Evolutionary conservation across 2,113 vertebrate genomes (phyloP), one percentile per base, ranked within the genome.

Genomic region (Microtus oregoni): DNA sequence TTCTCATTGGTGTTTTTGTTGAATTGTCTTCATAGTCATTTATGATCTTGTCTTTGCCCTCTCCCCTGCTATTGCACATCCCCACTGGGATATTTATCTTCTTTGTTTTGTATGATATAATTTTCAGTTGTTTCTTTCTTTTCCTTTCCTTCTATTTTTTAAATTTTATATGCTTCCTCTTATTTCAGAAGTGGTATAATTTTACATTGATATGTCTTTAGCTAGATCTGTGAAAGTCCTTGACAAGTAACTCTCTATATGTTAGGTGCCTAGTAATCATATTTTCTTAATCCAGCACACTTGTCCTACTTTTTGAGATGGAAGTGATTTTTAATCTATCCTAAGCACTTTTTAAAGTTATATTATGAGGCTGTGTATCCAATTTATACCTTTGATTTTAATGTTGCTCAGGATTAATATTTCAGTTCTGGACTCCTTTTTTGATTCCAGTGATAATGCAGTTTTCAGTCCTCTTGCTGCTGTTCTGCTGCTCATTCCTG

Each of bases 261-360:
- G 17, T 20, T 73, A 86, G 32, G 0, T 82, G 4, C 50, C 32
- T 72, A 38, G 19, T 75, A 73, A 65, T 86, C 61, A 67, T 35
- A 8, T 86, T 92, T 96, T 77, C 38, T 68, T 30, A 88, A 88
- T 79, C 17, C 3, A 63, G 7, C 86, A 30, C 73, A 26, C 65
- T 73, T 67, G 22, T 83, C 28, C 63, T 90, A 5, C 35, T 87
- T 86, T 8, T 67, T 86, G 4, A 47, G 19, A 26, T 86, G 30
- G 68, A 3, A 94, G 70, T 61, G 9, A 58, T 89, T 91, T 95
- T 93, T 35, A 70, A 81, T 94, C n/a, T 47, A 65, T 68, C n/a
- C 58, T 86, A 55, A 52, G 20, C 15, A 77, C 63, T n/a, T 89
- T 63, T 12, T 47, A 35, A 41, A 55, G 47, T 94, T 76, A 58